These are phyloP conservation scores for Synodontis membranacea DNA, from an alignment of 2,113 vertebrate species.

Conservation along the genomic window DNA sequence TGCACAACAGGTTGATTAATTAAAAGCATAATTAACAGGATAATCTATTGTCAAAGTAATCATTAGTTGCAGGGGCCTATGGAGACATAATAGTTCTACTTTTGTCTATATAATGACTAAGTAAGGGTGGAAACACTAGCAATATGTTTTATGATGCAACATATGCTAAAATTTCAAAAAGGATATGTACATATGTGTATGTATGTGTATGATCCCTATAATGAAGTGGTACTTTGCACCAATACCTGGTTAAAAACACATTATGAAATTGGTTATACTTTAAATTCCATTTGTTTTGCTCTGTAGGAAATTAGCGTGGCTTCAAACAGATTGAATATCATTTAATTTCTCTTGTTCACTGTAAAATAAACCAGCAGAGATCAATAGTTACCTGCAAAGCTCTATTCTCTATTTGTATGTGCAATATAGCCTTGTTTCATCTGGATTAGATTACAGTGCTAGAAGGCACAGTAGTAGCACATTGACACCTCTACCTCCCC, in stretches of 20 bases:
- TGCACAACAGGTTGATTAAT: no score
- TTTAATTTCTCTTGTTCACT: conserved; percentile 72
- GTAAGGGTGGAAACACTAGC: no score
- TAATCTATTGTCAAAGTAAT: no score
- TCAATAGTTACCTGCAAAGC: conserved; percentile 69
- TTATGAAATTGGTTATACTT: conserved; percentile 46
- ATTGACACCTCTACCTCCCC: conserved; percentile 44
- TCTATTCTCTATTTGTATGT: conserved; percentile 52
- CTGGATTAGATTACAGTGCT: conserved; percentile 62
- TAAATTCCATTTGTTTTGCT: conserved; percentile 49
- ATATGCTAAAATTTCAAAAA: no score
- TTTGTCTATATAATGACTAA: no score
- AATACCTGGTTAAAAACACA: conserved; percentile 46
- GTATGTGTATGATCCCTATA: not conserved
- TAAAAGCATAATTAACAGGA: no score
- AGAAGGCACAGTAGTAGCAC: conserved; percentile 54
- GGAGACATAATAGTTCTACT: no score
- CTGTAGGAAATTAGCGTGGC: conserved; percentile 50
- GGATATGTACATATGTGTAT: no score
- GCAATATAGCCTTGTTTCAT: conserved; percentile 65
- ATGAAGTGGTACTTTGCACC: not conserved
- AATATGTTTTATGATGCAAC: no score
- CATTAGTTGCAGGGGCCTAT: no score
- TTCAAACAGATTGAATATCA: conserved; percentile 62
- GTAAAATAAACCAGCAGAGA: conserved; percentile 65